Evolutionary conservation across 37 sponge, comb jelly and placozoan species (phyloP).

Genomic region (Corticium candelabrum): DNA sequence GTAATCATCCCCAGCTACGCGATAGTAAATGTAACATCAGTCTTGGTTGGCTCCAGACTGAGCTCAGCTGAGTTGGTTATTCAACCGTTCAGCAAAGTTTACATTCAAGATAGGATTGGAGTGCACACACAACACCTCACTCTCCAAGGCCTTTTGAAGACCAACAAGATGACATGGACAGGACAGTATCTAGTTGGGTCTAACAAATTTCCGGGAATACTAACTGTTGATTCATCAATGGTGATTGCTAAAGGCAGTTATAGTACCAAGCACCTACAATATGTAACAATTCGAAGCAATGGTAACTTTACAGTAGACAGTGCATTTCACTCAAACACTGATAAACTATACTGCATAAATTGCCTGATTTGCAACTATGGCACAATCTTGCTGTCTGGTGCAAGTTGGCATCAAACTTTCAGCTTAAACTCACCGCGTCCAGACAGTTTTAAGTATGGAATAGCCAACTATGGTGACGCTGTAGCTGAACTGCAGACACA

Average conservation of each 20-base stretch:
- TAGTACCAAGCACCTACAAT: not conserved
- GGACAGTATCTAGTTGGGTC: constrained; percentile 1
- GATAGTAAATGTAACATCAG: not conserved
- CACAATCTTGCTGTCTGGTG: too few species aligned
- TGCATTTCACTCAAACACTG: not conserved
- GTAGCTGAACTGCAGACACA: not conserved
- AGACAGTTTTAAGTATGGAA: not conserved
- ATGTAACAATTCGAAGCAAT: not conserved
- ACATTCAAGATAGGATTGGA: not conserved
- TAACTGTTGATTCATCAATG: not conserved
- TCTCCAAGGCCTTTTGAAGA: not conserved
- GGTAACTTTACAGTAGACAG: not conserved
- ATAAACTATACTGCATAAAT: not conserved
- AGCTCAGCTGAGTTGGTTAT: not conserved
- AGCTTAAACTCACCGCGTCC: not conserved
- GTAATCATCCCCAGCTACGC: not conserved
- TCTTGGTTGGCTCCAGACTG: not conserved
- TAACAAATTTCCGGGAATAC: not conserved
- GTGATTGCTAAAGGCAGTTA: not conserved
- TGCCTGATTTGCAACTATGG: not conserved
- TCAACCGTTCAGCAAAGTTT: not conserved
- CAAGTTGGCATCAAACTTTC: not conserved
- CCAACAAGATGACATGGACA: not conserved
- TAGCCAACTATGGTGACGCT: not conserved
- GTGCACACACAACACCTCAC: not conserved